These are phyloP conservation scores for Okapia johnstoni DNA, from an alignment of 2,113 vertebrate genomes.

Conservation along the genomic window DNA sequence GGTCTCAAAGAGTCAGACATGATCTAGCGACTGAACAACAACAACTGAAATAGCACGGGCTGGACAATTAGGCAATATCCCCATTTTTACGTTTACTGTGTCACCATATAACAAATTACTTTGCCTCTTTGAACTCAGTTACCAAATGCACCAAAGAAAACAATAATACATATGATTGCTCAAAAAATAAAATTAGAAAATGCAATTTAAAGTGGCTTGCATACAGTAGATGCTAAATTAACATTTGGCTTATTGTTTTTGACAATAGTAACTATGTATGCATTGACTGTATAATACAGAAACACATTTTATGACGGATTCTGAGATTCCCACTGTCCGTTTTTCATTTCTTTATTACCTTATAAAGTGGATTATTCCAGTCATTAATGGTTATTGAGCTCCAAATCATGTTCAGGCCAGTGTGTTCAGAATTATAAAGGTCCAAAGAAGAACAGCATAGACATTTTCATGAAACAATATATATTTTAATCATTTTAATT, in stretches of 20 bases:
- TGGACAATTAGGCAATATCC: not conserved
- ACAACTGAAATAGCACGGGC: not conserved
- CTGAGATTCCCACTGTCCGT: not conserved
- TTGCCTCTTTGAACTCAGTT: not conserved
- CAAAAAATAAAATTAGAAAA: not conserved
- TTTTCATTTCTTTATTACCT: not conserved
- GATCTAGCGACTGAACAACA: rapidly evolving
- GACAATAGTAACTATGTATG: not conserved
- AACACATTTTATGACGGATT: not conserved
- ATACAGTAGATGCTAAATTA: not conserved
- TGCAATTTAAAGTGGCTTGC: not conserved
- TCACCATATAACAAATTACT: not conserved
- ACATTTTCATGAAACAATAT: not conserved
- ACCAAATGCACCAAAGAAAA: not conserved
- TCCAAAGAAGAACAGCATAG: not conserved
- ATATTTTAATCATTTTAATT: not conserved
- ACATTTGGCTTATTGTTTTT: not conserved
- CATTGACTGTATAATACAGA: not conserved
- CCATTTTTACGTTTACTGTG: not conserved
- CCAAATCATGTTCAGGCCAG: not conserved
- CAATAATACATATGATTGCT: not conserved
- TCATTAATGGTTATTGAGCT: not conserved
- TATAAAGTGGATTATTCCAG: not conserved
- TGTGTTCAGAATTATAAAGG: not conserved
- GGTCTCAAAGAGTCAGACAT: not conserved